Evolutionary conservation across 2,888 invertebrate species (phyloP), one percentile per base, ranked within the genome.

Genomic region (Parthenolecanium corni): DNA sequence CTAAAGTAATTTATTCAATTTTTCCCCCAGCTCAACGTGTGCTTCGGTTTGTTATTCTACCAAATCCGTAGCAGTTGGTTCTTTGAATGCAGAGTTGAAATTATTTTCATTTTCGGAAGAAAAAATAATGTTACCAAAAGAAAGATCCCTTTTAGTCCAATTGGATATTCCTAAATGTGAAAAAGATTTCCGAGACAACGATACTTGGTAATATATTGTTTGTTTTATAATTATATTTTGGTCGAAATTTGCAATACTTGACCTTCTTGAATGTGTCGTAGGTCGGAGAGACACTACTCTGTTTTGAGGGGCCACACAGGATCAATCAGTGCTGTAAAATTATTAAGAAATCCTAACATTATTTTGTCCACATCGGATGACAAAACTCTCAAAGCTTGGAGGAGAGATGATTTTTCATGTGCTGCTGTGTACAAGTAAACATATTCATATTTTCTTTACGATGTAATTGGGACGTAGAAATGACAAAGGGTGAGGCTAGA

Each of bases 351-450:
- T 67, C 80, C 84, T 2, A 74, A 81, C 42, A 78, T 82, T 62
- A 74, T 90, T 36, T 74, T 90, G n/a, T 85, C 85, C 3, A 82
- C 81, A 1, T 85, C 86, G 2, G 84, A 85, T 71, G 92, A 92
- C 73, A 80, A 78, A 67, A 84, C 85, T 44, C 80, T 88, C 80
- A 77, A 86, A 67, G 82, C 83, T 4, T 89, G 89, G 89, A 78
- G 80, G 68, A 77, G 85, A 2, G 75, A 78, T n/a, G 80, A 81
- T 71, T 82, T 83, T 67, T 79, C 79, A 5, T 86, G 86, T 71
- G 81, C 82, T 14, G 81, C 83, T 44, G 75, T 83, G 68, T 86
- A 85, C 71, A 80, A 80, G 83, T 83, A 72, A 65, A 38, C 52
- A 36, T 75, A 73, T 9, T 38, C 12, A 2, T 2, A 14, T n/a